phyloP scores from a whole-genome alignment of 2,113 vertebrate species.

The Trematocara macrostoma region DNA sequence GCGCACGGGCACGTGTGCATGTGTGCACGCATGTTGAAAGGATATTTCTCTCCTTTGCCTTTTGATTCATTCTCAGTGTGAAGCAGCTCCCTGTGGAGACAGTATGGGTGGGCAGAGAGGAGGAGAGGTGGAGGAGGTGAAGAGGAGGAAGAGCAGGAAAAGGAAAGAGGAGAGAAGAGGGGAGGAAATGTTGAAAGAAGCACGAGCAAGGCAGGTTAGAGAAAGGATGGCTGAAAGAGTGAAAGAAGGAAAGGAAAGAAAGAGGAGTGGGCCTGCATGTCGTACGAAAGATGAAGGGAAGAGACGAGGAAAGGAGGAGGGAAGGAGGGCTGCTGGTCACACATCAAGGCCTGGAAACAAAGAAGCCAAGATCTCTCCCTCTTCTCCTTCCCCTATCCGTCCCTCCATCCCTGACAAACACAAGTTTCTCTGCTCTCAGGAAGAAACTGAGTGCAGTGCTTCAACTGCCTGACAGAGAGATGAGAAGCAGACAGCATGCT shows the following conservation, averaged over 20 bases:
- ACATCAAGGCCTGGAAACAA: slow-evolving; percentile 99
- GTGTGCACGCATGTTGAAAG: slow-evolving; percentile 84
- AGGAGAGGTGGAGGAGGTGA: slow-evolving; percentile 79
- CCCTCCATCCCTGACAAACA: slow-evolving; percentile 76
- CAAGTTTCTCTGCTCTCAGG: slow-evolving; percentile 82
- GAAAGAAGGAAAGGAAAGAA: slow-evolving; percentile 75
- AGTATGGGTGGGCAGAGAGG: slow-evolving; percentile 97
- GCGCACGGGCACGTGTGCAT: not conserved
- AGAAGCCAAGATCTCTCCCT: slow-evolving; percentile 86
- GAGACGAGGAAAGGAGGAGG: slow-evolving; percentile 22
- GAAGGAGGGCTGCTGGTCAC: slow-evolving; percentile 85
- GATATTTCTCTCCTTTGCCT: slow-evolving; percentile 93
- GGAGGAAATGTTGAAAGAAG: slow-evolving; percentile 52
- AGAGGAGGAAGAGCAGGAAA: slow-evolving; percentile 71
- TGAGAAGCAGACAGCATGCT: not conserved
- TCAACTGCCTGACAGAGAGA: not conserved
- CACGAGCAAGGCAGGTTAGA: slow-evolving; percentile 64
- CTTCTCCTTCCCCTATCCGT: slow-evolving; percentile 67
- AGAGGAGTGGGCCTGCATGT: slow-evolving; percentile 82
- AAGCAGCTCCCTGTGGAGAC: slow-evolving; percentile 95
- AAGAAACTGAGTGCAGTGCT: slow-evolving; percentile 83
- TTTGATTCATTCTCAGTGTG: slow-evolving; percentile 98
- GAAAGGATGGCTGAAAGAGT: slow-evolving; percentile 79
- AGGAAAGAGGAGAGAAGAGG: slow-evolving; percentile 13
- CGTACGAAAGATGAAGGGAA: slow-evolving; percentile 61